These are phyloP conservation scores for Drosophila bocki DNA, from an alignment of 1,140 invertebrate species.

Conservation along the genomic window DNA sequence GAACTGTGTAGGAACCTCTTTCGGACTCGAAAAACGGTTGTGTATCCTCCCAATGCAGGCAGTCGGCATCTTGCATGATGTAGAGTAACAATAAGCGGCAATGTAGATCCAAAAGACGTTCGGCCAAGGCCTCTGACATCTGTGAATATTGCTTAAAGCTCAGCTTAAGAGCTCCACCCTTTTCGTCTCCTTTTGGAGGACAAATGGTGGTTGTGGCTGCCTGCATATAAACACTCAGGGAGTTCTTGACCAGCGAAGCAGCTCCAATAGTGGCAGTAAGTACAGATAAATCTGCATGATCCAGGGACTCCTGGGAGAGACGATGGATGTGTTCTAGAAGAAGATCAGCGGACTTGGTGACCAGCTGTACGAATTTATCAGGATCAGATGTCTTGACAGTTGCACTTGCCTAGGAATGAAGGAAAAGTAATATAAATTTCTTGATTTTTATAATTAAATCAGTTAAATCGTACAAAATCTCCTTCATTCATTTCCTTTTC, in stretches of 20 bases:
- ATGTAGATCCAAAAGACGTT: slow-evolving; percentile 91
- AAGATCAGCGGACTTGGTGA: slow-evolving; percentile 89
- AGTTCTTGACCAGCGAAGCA: slow-evolving; percentile 91
- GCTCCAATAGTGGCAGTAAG: slow-evolving; percentile 92
- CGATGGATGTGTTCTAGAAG: slow-evolving; percentile 91
- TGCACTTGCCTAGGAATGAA: slow-evolving; percentile 77
- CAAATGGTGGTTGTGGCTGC: slow-evolving; percentile 76
- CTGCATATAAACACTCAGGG: slow-evolving; percentile 89
- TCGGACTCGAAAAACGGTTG: slow-evolving; percentile 89
- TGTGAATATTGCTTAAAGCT: slow-evolving; percentile 91
- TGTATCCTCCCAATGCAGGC: slow-evolving; percentile 88
- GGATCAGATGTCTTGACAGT: slow-evolving; percentile 90
- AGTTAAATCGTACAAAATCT: slow-evolving; percentile 63
- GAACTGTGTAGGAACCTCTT: slow-evolving; percentile 90
- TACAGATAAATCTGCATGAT: slow-evolving; percentile 92
- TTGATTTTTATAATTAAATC: neutral
- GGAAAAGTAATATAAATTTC: neutral
- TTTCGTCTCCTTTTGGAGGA: slow-evolving; percentile 82
- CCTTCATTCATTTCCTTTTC: slow-evolving; percentile 77
- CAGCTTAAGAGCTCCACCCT: slow-evolving; percentile 84
- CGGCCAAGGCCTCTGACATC: slow-evolving; percentile 92
- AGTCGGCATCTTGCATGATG: slow-evolving; percentile 91
- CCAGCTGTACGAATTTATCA: slow-evolving; percentile 89
- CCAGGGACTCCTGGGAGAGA: slow-evolving; percentile 91
- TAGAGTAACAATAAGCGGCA: slow-evolving; percentile 90